Percentiles rank a stretch among this genome's conserved stretches.
Conservation (phyloP, 1,140 invertebrate species). For the Melipona quadrifasciata region DNA sequence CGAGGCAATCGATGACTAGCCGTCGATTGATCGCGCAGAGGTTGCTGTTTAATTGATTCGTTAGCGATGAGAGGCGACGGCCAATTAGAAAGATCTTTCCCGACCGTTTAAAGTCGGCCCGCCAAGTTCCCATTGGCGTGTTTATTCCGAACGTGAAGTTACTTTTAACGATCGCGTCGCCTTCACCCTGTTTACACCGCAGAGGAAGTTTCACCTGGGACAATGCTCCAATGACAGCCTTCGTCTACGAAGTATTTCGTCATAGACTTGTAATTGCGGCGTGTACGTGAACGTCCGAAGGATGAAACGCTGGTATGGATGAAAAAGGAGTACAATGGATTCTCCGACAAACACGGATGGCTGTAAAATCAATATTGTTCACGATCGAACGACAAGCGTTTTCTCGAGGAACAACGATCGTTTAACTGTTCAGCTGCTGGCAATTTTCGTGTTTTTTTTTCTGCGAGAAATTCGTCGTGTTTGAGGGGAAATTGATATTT, state of each 20-base stretch:
- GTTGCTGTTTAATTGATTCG: conserved; percentile 16
- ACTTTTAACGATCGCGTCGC: conserved; percentile 66
- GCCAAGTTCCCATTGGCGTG: conserved; percentile 60
- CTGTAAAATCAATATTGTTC: not conserved
- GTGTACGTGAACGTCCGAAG: not conserved
- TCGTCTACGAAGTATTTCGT: conserved; percentile 12
- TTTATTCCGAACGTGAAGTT: conserved; percentile 62
- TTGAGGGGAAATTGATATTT: too few species aligned
- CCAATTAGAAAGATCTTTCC: conserved; percentile 15
- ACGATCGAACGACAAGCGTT: not conserved
- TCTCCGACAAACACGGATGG: not conserved
- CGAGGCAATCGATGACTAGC: not conserved
- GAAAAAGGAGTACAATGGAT: not conserved
- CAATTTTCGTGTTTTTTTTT: not conserved
- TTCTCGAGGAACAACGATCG: too few species aligned
- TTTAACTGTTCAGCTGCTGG: not conserved
- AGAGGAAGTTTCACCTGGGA: conserved; percentile 41
- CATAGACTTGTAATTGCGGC: not conserved
- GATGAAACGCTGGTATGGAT: not conserved
- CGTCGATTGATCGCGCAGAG: not conserved
- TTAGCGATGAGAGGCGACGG: not conserved
- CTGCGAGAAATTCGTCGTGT: too few species aligned
- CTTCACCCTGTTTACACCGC: conserved; percentile 62
- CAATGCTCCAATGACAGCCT: conserved; percentile 23
- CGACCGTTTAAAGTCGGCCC: conserved; percentile 20